phyloP scores from a whole-genome alignment of 2,797 vertebrate genomes.

The Buphagus erythrorhynchus region DNA sequence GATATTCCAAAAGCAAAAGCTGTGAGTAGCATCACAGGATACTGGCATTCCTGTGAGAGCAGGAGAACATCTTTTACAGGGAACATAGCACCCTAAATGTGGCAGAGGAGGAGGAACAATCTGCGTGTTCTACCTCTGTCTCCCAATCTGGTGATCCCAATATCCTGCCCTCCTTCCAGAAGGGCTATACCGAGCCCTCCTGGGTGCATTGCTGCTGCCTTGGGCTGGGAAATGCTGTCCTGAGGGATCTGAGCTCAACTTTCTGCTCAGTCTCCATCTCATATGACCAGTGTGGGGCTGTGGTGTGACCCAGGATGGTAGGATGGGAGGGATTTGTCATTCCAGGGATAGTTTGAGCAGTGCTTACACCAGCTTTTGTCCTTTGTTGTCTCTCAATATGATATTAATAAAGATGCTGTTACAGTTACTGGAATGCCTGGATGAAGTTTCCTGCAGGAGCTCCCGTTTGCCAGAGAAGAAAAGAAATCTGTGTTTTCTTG shows the following conservation, averaged over 20 bases:
- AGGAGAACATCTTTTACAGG: background rate
- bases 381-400: background rate
- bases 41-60: background rate
- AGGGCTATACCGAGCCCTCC: background rate
- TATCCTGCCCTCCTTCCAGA: background rate
- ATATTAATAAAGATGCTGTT: background rate
- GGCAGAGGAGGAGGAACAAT: background rate
- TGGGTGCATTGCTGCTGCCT: background rate
- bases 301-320: fast-evolving
- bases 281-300: background rate
- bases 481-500: background rate
- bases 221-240: background rate
- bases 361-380: background rate
- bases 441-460: background rate
- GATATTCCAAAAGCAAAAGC: background rate
- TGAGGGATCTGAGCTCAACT: background rate
- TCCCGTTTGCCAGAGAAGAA: background rate
- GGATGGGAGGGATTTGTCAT: background rate
- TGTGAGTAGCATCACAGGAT: background rate
- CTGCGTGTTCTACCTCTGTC: background rate
- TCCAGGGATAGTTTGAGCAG: background rate
- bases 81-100: background rate
- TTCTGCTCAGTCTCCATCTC: background rate
- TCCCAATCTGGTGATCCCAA: background rate
- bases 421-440: background rate